Conservation (phyloP, 2,113 vertebrate species). For the Oryzias celebensis region DNA sequence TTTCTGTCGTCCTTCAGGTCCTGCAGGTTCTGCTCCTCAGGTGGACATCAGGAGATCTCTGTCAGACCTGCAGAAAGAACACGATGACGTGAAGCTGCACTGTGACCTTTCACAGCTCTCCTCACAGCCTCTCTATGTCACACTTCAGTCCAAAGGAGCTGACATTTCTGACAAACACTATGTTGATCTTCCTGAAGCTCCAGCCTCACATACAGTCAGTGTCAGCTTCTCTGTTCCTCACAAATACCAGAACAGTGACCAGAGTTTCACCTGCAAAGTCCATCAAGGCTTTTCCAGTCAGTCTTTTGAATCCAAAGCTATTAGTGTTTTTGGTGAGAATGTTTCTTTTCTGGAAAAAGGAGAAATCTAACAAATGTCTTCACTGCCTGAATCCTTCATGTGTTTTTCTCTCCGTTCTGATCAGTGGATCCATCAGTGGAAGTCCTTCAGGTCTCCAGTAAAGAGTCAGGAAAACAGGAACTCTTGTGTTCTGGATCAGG, state of each 20-base stretch:
- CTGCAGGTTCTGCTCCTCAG: conserved; percentile 14
- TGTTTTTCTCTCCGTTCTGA: neutral
- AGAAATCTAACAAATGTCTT: neutral
- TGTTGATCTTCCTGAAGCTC: conserved; percentile 30
- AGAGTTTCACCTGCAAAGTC: conserved; percentile 32
- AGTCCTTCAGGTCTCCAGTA: conserved; percentile 37
- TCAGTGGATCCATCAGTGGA: conserved; percentile 59
- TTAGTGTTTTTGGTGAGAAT: conserved; percentile 47
- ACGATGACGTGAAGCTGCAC: conserved; percentile 39
- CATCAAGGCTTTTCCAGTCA: conserved; percentile 20
- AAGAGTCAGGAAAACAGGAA: conserved; percentile 28
- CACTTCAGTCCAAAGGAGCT: conserved; percentile 15
- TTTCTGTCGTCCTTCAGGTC: conserved; percentile 15
- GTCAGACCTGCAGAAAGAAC: conserved; percentile 20
- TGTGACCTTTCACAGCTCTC: conserved; percentile 54
- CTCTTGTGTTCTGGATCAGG: conserved; percentile 61
- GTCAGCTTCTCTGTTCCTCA: conserved; percentile 16
- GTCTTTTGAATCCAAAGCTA: neutral
- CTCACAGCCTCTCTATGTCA: conserved; percentile 48
- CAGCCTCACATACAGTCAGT: conserved; percentile 38
- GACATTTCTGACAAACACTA: conserved; percentile 13
- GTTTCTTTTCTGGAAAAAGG: conserved; percentile 7
- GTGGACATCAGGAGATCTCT: conserved; percentile 65
- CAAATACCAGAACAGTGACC: accelerated
- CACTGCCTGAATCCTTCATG: neutral